These are phyloP conservation scores for Orussus abietinus DNA, from an alignment of 1,140 invertebrate genomes.

Conservation along the genomic window DNA sequence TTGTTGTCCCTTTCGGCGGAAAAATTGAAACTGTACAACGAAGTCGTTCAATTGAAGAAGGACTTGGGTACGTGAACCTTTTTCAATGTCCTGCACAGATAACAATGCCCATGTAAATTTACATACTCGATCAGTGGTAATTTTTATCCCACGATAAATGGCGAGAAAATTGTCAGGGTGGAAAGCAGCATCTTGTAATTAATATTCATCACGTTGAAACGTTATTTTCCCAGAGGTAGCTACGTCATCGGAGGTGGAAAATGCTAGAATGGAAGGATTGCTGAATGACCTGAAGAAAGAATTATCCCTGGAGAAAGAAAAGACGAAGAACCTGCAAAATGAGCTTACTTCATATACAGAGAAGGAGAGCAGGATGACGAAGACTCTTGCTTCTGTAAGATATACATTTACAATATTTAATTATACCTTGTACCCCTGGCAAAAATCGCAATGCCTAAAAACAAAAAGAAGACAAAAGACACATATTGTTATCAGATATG, in stretches of 20 bases:
- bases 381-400: slow-evolving; percentile 40
- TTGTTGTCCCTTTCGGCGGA: slow-evolving; percentile 47
- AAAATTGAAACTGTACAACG: slow-evolving; percentile 47
- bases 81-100: too few species aligned
- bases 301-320: slow-evolving; percentile 42
- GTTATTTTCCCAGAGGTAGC: slow-evolving; percentile 28
- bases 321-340: slow-evolving; percentile 45
- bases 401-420: not conserved
- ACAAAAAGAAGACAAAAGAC: too few species aligned
- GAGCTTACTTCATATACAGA: slow-evolving; percentile 41
- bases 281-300: slow-evolving; percentile 44
- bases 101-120: too few species aligned
- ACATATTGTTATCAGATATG: too few species aligned
- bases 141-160: too few species aligned
- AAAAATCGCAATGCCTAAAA: too few species aligned
- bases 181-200: too few species aligned
- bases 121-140: too few species aligned
- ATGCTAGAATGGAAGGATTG: slow-evolving; percentile 36
- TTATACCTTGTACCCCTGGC: slow-evolving; percentile 3
- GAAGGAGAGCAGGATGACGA: slow-evolving; percentile 40
- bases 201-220: not conserved
- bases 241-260: slow-evolving; percentile 41
- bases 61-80: slow-evolving; percentile 35
- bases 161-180: too few species aligned
- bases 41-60: slow-evolving; percentile 47